Evolutionary conservation across 30 jellyfish, hydroid and myxozoan species (phyloP).

Genomic region (Rhopilema esculentum): DNA sequence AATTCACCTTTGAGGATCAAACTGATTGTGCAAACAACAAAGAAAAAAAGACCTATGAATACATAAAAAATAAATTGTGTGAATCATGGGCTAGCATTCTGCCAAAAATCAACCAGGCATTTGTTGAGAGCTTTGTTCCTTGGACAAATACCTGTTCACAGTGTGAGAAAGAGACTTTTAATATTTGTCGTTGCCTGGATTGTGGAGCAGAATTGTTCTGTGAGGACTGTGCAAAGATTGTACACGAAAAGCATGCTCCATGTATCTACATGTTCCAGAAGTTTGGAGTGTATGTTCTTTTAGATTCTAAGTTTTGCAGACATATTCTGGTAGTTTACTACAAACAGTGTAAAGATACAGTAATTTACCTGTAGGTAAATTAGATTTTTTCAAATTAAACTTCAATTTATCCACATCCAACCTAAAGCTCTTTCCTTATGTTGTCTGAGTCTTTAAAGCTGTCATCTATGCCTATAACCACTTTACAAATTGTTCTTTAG

Average conservation of each 20-base stretch:
- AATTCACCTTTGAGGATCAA: conserved; percentile 11
- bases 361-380: background rate
- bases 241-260: conserved; percentile 3
- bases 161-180: conserved; percentile 1
- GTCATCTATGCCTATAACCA: background rate
- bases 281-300: conserved; percentile 6
- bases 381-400: background rate
- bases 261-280: conserved; percentile 23
- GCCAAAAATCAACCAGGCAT: conserved; percentile 1
- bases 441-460: background rate
- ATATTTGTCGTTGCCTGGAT: conserved; percentile 21
- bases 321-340: background rate
- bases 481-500: conserved; percentile 7
- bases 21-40: conserved; percentile 1
- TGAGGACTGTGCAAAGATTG: background rate
- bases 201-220: conserved; percentile 18
- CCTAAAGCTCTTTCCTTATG: background rate
- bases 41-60: background rate
- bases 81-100: conserved; percentile 8
- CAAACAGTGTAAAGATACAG: background rate
- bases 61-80: conserved; percentile 3
- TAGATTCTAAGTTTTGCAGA: background rate
- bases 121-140: conserved; percentile 19
- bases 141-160: conserved; percentile 15
- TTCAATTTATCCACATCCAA: background rate